Percentiles rank a stretch among this genome's conserved stretches.
phyloP scores from a whole-genome alignment of 2,888 invertebrate species.

The Cantharis lateralis region DNA sequence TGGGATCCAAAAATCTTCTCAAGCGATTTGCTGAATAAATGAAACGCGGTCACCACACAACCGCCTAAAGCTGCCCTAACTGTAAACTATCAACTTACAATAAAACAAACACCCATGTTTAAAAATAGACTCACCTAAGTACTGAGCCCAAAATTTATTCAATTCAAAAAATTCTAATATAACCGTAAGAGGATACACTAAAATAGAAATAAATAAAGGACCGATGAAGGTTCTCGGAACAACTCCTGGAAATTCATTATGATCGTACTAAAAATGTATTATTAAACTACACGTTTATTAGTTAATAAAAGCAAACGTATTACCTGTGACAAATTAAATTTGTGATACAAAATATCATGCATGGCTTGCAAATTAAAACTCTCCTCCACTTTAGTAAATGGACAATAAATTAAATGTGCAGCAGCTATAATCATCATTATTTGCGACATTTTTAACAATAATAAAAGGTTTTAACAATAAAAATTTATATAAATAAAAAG shows the following conservation, averaged over 20 bases:
- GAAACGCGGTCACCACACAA: slow-evolving; percentile 76
- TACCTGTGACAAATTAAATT: slow-evolving; percentile 83
- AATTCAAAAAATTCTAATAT: slow-evolving; percentile 69
- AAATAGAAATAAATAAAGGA: slow-evolving; percentile 77
- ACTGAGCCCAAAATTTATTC: slow-evolving; percentile 87
- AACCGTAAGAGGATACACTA: slow-evolving; percentile 77
- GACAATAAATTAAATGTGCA: slow-evolving; percentile 83
- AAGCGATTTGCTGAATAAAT: slow-evolving; percentile 73
- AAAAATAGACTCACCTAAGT: slow-evolving; percentile 71
- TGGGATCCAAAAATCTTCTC: slow-evolving; percentile 77
- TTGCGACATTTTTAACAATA: slow-evolving; percentile 65
- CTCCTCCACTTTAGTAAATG: slow-evolving; percentile 99
- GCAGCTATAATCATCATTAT: slow-evolving; percentile 75
- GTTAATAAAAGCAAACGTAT: slow-evolving; percentile 31
- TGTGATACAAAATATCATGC: slow-evolving; percentile 93
- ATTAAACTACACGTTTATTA: neutral
- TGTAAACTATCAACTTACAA: slow-evolving; percentile 57
- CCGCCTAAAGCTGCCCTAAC: slow-evolving; percentile 82
- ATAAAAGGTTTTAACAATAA: slow-evolving; percentile 31
- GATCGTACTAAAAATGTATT: slow-evolving; percentile 83
- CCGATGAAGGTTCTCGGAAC: slow-evolving; percentile 97
- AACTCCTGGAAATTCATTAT: slow-evolving; percentile 95
- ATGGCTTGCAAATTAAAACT: slow-evolving; percentile 98
- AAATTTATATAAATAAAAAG: slow-evolving; percentile 43
- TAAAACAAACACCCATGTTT: slow-evolving; percentile 13